Conservation (phyloP, 2,113 vertebrate species). For the Strigops habroptila region DNA sequence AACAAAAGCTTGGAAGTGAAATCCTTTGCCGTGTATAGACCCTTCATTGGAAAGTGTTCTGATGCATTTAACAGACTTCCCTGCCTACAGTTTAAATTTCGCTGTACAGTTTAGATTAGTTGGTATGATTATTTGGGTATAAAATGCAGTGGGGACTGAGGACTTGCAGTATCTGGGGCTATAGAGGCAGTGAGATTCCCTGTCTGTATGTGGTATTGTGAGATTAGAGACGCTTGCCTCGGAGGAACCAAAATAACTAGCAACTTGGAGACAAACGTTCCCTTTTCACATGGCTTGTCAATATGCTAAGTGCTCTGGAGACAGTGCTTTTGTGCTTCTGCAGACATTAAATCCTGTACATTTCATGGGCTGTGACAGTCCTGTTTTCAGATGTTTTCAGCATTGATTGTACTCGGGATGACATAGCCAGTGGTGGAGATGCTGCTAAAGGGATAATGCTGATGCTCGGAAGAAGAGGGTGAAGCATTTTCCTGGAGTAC, state of each 20-base stretch:
- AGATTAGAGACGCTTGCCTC: not conserved
- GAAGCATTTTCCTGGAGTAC: not conserved
- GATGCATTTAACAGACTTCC: not conserved
- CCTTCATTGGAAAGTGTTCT: not conserved
- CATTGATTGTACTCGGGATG: not conserved
- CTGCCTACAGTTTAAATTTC: not conserved
- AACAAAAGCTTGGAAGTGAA: not conserved
- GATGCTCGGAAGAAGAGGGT: not conserved
- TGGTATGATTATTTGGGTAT: not conserved
- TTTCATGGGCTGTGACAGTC: conserved; percentile 16
- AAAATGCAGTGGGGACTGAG: not conserved
- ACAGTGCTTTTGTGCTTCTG: conserved; percentile 41
- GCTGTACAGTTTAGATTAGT: conserved; percentile 1
- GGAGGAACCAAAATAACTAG: not conserved
- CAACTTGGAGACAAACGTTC: not conserved
- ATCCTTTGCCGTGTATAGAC: not conserved
- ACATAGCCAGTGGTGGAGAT: not conserved
- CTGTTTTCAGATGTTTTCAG: conserved; percentile 26
- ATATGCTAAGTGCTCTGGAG: conserved; percentile 41
- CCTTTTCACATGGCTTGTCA: conserved; percentile 28
- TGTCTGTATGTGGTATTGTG: not conserved
- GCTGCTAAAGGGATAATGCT: not conserved
- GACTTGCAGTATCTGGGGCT: not conserved
- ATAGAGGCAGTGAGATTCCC: not conserved
- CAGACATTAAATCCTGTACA: not conserved